Base-by-base conservation (phyloP, 2,797 vertebrate genomes). In the Coranthus polyacanthus region DNA sequence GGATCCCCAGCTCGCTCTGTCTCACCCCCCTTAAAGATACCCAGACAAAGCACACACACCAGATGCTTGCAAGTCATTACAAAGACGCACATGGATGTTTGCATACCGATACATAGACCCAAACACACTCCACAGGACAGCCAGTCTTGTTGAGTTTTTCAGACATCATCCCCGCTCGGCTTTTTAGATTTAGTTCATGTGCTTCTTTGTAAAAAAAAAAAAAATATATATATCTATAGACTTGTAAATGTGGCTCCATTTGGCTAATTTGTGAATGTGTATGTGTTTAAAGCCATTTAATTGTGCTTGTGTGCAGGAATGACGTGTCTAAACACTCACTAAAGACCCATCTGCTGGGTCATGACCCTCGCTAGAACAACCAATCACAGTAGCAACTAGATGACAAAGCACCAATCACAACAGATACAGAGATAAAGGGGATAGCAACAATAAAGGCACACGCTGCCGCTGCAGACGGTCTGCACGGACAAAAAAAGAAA, bases 341-440 rank as follows among this genome's bases (percentile, higher is more conserved):
- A 72, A 56, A 73, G 80, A 73, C 54, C 87, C 91, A 90, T 91
- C 90, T 92, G 91, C 88, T 65, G 67, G 86, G 89, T 88, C 85
- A 54, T 51, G 82, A 91, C 89, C 87, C 63, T 36, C 32, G 20
- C 44, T 55, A 53, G 5, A 79, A n/a, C 62, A 62, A 39, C 91
- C 89, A 90, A 88, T 91, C 77, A 62, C 59, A 59, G 64, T 53
- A 53, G 63, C 53, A 70, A 74, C 70, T 55, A 72, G 51, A 54
- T 53, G 66, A 87, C 86, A 85, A 87, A 86, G 83, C 58, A 80
- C 88, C 86, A 90, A 87, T 88, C 78, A 63, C 75, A 88, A 80
- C 68, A 83, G 74, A 52, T 9, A 58, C 16, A 0, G 32, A 68
- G 64, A 83, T 81, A 78, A 88, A 85, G 52, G 54, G 56, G 54